Conservation (phyloP, 2,113 vertebrate genomes). For the Chionodraco myersi region DNA sequence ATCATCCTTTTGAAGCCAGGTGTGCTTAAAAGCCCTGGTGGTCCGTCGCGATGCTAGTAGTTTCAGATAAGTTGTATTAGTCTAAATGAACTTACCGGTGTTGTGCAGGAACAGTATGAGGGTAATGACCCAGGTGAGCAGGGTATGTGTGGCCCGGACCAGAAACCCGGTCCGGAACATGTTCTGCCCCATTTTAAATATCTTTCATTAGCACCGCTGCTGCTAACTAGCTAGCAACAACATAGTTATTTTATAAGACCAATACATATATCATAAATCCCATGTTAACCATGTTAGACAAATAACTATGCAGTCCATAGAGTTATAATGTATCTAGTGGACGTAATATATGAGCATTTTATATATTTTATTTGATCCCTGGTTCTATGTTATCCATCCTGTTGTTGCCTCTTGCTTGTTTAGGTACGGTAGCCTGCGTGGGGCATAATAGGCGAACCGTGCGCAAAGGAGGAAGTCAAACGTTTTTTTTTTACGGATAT, state of each 20-base stretch:
- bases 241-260: neutral
- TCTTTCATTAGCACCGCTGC: slow-evolving; percentile 8
- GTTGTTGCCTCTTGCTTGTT: slow-evolving; percentile 47
- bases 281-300: neutral
- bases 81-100: slow-evolving; percentile 86
- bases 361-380: neutral
- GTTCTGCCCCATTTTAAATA: slow-evolving; percentile 67
- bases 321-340: fast-evolving
- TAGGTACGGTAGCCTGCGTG: slow-evolving; percentile 29
- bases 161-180: slow-evolving; percentile 83
- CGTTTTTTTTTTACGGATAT: too few relatives aligned
- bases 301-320: fast-evolving
- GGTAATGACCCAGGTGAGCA: slow-evolving; percentile 85
- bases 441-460: slow-evolving; percentile 13
- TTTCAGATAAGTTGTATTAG: neutral
- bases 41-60: neutral
- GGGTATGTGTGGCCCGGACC: slow-evolving; percentile 84
- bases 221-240: slow-evolving; percentile 7
- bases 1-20: too few relatives aligned
- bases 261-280: neutral
- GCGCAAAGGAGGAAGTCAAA: neutral
- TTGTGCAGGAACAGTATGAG: slow-evolving; percentile 88
- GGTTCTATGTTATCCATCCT: too few relatives aligned
- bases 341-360: neutral
- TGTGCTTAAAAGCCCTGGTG: too few relatives aligned